These are phyloP conservation scores for Eumacrocentrus americanus DNA, from an alignment of 2,888 invertebrate genomes.

Conservation along the genomic window DNA sequence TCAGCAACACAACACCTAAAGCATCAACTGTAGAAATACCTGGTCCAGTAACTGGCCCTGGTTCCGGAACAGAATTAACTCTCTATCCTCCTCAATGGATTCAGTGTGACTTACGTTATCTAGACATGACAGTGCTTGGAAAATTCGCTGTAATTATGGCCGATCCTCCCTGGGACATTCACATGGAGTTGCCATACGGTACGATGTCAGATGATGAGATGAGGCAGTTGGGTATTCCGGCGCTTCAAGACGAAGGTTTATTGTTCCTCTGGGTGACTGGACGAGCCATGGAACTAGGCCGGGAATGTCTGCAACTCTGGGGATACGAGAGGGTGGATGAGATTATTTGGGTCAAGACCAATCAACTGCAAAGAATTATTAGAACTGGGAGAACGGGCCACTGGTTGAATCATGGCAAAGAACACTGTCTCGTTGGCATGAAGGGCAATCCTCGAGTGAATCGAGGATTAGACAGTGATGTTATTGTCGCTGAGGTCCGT, in stretches of 20 bases:
- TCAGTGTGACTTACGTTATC: conserved; percentile 90
- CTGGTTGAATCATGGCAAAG: conserved; percentile 98
- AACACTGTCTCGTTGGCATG: conserved; percentile 95
- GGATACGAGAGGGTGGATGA: conserved; percentile 97
- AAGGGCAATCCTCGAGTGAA: conserved; percentile 93
- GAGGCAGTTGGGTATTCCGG: conserved; percentile 91
- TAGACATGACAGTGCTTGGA: conserved; percentile 90
- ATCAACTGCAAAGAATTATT: conserved; percentile 95
- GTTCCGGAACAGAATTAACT: conserved; percentile 66
- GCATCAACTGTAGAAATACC: conserved; percentile 48
- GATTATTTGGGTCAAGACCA: conserved; percentile 98
- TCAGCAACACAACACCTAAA: conserved; percentile 38
- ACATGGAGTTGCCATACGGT: conserved; percentile 98
- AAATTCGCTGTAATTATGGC: conserved; percentile 99
- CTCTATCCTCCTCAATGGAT: conserved; percentile 95
- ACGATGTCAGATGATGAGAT: conserved; percentile 99
- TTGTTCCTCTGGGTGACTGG: conserved; percentile 99
- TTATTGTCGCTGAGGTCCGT: conserved; percentile 96
- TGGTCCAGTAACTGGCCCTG: conserved; percentile 48
- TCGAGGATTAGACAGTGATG: conserved; percentile 94
- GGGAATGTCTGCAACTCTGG: conserved; percentile 95
- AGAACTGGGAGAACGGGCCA: conserved; percentile 96
- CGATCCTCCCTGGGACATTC: conserved; percentile 99
- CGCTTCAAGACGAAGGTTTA: conserved; percentile 92
- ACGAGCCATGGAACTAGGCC: conserved; percentile 93